Percentiles rank a stretch among this genome's conserved stretches.
These are phyloP conservation scores for Phylloscopus trochilus DNA, from an alignment of 2,113 vertebrate species.

Conservation along the genomic window DNA sequence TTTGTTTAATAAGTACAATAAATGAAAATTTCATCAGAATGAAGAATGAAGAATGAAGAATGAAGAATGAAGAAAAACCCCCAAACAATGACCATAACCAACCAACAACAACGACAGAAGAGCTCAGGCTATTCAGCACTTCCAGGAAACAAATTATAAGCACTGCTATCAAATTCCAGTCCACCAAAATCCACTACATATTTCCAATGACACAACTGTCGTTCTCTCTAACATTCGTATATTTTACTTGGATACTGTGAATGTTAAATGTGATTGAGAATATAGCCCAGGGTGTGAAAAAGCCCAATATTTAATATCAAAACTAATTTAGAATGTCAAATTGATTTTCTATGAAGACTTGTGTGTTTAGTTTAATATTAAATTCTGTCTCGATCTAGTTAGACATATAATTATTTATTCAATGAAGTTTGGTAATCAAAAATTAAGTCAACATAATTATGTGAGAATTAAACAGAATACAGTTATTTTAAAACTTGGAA, in stretches of 20 bases:
- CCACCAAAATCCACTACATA: background rate
- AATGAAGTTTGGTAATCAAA: background rate
- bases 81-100: accelerated
- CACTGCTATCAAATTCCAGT: background rate
- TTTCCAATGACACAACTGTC: background rate
- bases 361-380: background rate
- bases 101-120: background rate
- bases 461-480: background rate
- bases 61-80: accelerated
- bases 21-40: background rate
- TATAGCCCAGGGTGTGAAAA: background rate
- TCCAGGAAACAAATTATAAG: background rate
- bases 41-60: background rate
- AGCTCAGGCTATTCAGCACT: background rate
- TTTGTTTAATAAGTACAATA: background rate
- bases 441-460: background rate
- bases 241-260: background rate
- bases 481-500: slow-evolving; percentile 27
- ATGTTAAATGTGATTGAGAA: background rate
- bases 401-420: background rate
- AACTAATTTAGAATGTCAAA: background rate
- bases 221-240: background rate
- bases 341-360: background rate
- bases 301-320: background rate
- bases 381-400: background rate